Conservation (phyloP, 2,797 vertebrate species). For the Morelia viridis region DNA sequence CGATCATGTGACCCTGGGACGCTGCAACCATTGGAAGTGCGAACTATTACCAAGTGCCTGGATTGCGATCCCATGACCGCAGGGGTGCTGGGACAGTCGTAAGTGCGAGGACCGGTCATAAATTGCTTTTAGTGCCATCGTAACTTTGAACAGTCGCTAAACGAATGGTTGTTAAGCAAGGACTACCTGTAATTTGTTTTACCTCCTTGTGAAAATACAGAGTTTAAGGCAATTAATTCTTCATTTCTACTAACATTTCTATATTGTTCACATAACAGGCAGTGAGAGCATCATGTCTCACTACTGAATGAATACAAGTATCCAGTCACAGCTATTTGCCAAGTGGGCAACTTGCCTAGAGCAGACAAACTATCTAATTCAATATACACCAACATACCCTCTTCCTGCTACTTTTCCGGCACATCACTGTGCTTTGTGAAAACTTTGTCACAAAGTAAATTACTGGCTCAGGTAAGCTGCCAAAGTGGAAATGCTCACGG, state of each 20-base stretch:
- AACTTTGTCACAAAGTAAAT: background rate
- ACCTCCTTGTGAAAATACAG: background rate
- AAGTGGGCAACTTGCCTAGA: background rate
- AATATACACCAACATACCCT: too few species aligned
- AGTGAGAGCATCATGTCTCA: background rate
- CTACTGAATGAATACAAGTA: background rate
- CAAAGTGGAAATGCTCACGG: background rate
- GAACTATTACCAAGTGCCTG: too few species aligned
- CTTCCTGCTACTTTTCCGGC: background rate
- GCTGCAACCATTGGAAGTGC: too few species aligned
- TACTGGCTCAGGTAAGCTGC: slow-evolving; percentile 1
- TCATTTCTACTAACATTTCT: background rate
- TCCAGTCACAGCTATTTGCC: background rate
- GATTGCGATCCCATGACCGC: too few species aligned
- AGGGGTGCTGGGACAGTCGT: too few species aligned
- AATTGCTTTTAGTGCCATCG: too few species aligned
- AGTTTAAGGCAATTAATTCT: background rate
- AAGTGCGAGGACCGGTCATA: too few species aligned
- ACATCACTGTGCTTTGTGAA: background rate
- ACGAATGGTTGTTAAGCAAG: too few species aligned
- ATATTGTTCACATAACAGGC: background rate
- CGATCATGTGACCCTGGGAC: too few species aligned
- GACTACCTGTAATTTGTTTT: background rate
- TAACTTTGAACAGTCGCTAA: too few species aligned
- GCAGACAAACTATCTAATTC: background rate